Evolutionary conservation across 2,113 vertebrate genomes (phyloP).

Genomic region (Haplochromis vanheusdeni): DNA sequence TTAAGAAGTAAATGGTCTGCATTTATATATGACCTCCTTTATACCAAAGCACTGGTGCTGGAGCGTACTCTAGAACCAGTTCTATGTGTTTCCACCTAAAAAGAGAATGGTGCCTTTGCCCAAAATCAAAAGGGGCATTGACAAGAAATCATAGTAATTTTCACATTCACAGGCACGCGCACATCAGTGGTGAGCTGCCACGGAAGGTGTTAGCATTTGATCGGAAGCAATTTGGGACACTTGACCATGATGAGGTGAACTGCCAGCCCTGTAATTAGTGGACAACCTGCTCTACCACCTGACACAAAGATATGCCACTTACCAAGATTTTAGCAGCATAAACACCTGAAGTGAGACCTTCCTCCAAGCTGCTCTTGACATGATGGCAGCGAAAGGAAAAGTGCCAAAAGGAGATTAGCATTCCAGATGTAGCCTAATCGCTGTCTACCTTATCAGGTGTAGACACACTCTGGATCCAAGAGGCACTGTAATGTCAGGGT

Average conservation of each 20-base stretch:
- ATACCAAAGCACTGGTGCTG: background rate
- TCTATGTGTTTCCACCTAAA: background rate
- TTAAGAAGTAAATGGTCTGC: background rate
- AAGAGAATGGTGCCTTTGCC: background rate
- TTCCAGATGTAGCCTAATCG: background rate
- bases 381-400: background rate
- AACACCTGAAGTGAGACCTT: background rate
- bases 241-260: background rate
- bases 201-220: background rate
- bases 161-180: background rate
- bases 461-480: background rate
- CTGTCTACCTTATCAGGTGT: background rate
- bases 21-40: background rate
- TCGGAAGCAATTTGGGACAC: background rate
- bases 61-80: background rate
- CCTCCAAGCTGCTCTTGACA: background rate
- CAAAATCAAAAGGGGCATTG: background rate
- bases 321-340: background rate
- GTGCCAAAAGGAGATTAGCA: background rate
- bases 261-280: background rate
- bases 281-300: background rate
- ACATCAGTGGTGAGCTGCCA: background rate
- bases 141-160: background rate
- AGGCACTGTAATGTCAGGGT: background rate
- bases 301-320: background rate